Base-by-base conservation (phyloP, 1,140 invertebrate genomes). In the Drosophila sp. region DNA sequence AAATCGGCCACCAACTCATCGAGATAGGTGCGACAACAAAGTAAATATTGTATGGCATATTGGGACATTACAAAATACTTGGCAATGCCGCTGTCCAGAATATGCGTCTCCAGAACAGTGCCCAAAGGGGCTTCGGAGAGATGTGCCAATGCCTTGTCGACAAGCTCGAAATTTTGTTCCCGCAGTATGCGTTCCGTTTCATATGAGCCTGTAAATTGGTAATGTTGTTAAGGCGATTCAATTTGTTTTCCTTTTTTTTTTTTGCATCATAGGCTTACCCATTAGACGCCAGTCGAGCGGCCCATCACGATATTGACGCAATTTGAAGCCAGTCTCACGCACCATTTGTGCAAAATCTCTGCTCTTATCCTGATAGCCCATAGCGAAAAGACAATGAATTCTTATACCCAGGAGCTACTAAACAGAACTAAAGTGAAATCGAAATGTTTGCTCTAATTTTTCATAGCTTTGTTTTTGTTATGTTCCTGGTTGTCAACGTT, bases 51-150 rank as follows among this genome's bases (percentile, higher is more conserved):
- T 35, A 92, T 86, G 38, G 89, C 82, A 33, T 91, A 90, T 47
- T 92, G 91, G 1, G 91, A 90, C 68, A 92, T 76, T 3, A 83
- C 58, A 60, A 91, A 92, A 56, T 91, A 92, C 60, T 92, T 92
- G 50, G 81, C 90, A 7, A 92, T 89, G 29, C 87, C 91, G 32
- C 87, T 90, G 60, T 92, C 91, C 30, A 92, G 70, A 7, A 92
- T 87, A 41, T 91, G 79, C 3, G 84, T 79, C 32, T 91, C 85
- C 41, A 91, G 60, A 1, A 84, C 77, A 3, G 85, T 80, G 27
- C 79, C 80, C 30, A 92, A 50, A 1, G 91, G 91, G 1, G 90
- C 91, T 70, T 91, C 89, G 4, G 91, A 81, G 3, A 92, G 68
- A 47, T 91, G 90, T 8, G 50, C 6, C 58, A 92, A 50, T 8